A percentile compares a stretch with the other conserved stretches of the same genome.
Evolutionary conservation across 2,113 vertebrate species (phyloP).

Genomic region (Aldabrachelys gigantea): DNA sequence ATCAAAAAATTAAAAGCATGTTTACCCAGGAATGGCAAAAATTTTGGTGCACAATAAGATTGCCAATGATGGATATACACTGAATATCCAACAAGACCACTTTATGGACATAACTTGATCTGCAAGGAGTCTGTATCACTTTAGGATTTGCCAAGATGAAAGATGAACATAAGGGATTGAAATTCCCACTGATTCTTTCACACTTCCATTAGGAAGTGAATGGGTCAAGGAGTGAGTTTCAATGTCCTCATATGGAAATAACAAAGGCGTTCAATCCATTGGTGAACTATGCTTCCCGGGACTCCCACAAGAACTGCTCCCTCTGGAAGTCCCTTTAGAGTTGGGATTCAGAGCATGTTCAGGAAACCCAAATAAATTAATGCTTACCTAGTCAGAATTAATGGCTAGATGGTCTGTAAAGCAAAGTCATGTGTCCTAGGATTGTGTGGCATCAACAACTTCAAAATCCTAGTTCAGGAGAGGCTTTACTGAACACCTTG

Average conservation of each 20-base stretch:
- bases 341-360: rapidly evolving
- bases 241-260: not conserved
- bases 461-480: not conserved
- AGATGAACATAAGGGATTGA: no score
- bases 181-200: not conserved
- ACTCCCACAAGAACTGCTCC: not conserved
- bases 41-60: not conserved
- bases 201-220: not conserved
- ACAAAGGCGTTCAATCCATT: not conserved
- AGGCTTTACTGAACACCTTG: not conserved
- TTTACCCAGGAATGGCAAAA: not conserved
- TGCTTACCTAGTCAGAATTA: not conserved
- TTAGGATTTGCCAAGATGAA: no score
- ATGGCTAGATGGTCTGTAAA: not conserved
- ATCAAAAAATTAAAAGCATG: not conserved
- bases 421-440: not conserved
- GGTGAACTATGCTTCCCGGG: not conserved
- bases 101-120: no score
- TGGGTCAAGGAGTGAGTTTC: not conserved
- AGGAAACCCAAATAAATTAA: not conserved
- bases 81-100: not conserved
- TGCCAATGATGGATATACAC: not conserved
- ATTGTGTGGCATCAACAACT: not conserved
- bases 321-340: not conserved
- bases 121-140: no score